These are phyloP conservation scores for Eueides isabella DNA, from an alignment of 1,140 invertebrate species.

Conservation along the genomic window DNA sequence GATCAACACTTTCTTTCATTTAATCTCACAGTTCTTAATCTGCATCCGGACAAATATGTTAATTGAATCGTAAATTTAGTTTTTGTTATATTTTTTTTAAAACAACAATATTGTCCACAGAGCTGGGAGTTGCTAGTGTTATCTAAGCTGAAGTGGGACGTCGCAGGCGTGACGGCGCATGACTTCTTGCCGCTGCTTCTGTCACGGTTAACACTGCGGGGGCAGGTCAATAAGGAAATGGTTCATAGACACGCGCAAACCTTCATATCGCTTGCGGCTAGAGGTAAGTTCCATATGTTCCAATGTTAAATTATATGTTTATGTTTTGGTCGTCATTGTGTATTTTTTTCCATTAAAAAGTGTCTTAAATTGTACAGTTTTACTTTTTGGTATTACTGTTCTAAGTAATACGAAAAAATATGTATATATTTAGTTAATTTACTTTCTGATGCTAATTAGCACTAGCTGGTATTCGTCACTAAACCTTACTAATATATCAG, in stretches of 20 bases:
- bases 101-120: constrained; percentile 82
- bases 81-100: neutral
- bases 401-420: too few relatives aligned
- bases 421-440: too few relatives aligned
- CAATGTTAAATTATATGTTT: neutral
- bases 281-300: constrained; percentile 83
- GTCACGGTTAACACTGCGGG: constrained; percentile 82
- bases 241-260: constrained; percentile 89
- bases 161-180: constrained; percentile 89
- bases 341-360: too few relatives aligned
- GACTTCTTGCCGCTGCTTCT: constrained; percentile 91
- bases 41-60: constrained; percentile 36
- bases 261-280: constrained; percentile 89
- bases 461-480: neutral
- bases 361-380: too few relatives aligned
- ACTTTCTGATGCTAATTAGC: neutral
- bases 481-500: neutral
- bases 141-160: constrained; percentile 91
- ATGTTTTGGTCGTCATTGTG: too few relatives aligned
- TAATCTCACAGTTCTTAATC: constrained; percentile 34
- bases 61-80: neutral
- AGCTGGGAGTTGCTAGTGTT: constrained; percentile 91
- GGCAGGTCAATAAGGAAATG: constrained; percentile 84
- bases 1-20: constrained; percentile 58
- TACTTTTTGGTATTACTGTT: too few relatives aligned